A percentile compares a stretch with the other conserved stretches of the same genome.
Conservation (phyloP, 2,888 invertebrate genomes). For the Flexamia atlantica region DNA sequence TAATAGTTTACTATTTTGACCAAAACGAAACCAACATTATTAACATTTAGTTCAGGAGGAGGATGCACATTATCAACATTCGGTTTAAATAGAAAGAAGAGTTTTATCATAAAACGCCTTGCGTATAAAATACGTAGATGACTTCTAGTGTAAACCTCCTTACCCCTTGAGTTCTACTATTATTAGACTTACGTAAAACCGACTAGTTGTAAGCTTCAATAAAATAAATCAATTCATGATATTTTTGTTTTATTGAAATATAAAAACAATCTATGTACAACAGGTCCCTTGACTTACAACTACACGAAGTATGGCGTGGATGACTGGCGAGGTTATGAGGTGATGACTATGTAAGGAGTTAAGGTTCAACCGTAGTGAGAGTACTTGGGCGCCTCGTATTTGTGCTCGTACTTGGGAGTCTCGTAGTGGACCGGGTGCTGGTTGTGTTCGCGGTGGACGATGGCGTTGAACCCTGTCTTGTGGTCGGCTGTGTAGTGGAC, state of each 20-base stretch:
- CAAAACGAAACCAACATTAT: too few species aligned
- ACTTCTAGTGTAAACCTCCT: too few species aligned
- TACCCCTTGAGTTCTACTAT: too few species aligned
- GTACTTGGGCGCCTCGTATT: constrained; percentile 50
- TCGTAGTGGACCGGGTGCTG: constrained; percentile 9
- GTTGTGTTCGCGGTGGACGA: constrained; percentile 42
- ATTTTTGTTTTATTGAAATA: constrained; percentile 5
- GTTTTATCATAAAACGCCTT: too few species aligned
- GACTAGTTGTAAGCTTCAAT: too few species aligned
- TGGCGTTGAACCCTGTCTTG: constrained; percentile 48
- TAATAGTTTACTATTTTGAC: too few species aligned
- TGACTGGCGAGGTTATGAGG: constrained; percentile 20
- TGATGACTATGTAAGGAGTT: neutral
- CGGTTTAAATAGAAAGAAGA: too few species aligned
- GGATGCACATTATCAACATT: too few species aligned
- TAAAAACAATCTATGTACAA: constrained; percentile 19
- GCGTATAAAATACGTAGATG: too few species aligned
- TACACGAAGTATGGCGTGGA: constrained; percentile 5
- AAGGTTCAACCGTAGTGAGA: constrained; percentile 23
- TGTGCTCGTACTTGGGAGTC: constrained; percentile 28
- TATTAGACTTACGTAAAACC: too few species aligned
- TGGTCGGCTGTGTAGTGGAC: constrained; percentile 51
- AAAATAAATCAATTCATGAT: too few species aligned
- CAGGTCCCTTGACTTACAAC: constrained; percentile 12
- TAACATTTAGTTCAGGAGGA: too few species aligned